These are phyloP conservation scores for Arnoldichthys spilopterus DNA, from an alignment of 2,797 vertebrate genomes.

Conservation along the genomic window DNA sequence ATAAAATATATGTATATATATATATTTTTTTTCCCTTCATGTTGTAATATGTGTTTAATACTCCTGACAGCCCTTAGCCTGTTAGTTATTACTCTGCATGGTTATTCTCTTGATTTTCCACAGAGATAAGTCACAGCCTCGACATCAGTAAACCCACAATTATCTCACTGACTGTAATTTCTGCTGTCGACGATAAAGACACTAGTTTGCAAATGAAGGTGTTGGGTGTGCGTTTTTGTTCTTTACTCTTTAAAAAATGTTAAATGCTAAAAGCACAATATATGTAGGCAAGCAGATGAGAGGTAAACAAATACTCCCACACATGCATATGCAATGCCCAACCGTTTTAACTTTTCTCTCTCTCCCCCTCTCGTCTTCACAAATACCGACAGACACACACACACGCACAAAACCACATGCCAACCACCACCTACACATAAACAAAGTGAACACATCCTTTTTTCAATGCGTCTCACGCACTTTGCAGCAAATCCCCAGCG, in stretches of 20 bases:
- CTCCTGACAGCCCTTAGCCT: background rate
- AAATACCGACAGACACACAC: constrained; percentile 38
- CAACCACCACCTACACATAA: constrained; percentile 54
- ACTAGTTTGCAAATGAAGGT: constrained; percentile 8
- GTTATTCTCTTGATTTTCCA: background rate
- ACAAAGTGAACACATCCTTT: constrained; percentile 48
- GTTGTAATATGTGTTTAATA: too few species aligned
- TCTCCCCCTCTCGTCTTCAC: constrained; percentile 26
- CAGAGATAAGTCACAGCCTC: background rate
- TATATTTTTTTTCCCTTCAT: too few species aligned
- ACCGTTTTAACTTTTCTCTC: constrained; percentile 33
- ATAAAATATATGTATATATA: too few species aligned
- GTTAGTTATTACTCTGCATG: background rate
- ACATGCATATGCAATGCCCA: constrained; percentile 17
- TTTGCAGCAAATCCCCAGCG: constrained; percentile 41
- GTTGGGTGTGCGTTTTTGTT: constrained; percentile 21
- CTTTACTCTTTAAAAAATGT: constrained; percentile 21
- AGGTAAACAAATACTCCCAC: constrained; percentile 43
- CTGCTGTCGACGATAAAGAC: background rate
- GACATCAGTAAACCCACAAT: background rate
- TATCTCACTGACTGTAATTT: background rate
- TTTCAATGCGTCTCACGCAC: constrained; percentile 44
- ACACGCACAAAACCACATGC: constrained; percentile 47
- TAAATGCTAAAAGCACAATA: constrained; percentile 42
- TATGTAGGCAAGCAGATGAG: constrained; percentile 19